A percentile compares a stretch with the other conserved stretches of the same genome.
These are phyloP conservation scores for Girardinichthys multiradiatus DNA, from an alignment of 2,113 vertebrate species.

Conservation along the genomic window DNA sequence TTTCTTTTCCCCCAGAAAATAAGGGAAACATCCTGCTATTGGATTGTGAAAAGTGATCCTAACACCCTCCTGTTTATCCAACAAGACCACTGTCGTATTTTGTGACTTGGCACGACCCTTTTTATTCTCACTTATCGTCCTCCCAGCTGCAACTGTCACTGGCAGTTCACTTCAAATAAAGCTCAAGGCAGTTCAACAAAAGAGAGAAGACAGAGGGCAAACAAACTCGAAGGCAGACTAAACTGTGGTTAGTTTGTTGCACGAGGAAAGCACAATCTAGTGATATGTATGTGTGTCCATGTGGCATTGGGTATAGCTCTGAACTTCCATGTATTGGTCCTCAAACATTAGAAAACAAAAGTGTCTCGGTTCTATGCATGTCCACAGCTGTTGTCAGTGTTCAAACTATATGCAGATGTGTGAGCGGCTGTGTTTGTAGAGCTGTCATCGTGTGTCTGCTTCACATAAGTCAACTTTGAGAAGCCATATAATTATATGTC, in stretches of 20 bases:
- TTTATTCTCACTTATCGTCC: constrained; percentile 57
- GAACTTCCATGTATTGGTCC: constrained; percentile 29
- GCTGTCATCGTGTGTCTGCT: constrained; percentile 30
- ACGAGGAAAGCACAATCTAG: constrained; percentile 52
- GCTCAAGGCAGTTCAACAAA: constrained; percentile 64
- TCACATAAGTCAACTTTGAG: constrained; percentile 33
- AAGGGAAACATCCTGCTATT: constrained; percentile 14
- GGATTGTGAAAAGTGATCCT: constrained; percentile 19
- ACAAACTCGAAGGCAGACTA: constrained; percentile 74
- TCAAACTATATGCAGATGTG: constrained; percentile 64
- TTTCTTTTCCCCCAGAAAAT: neutral
- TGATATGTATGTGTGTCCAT: constrained; percentile 38
- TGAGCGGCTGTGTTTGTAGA: constrained; percentile 51
- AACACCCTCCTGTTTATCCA: constrained; percentile 22
- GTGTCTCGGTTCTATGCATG: constrained; percentile 55
- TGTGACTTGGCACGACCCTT: constrained; percentile 41
- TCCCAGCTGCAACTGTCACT: constrained; percentile 68
- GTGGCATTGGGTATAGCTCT: constrained; percentile 24
- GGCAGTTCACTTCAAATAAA: constrained; percentile 69
- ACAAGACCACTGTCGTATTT: constrained; percentile 34
- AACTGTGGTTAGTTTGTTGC: constrained; percentile 68
- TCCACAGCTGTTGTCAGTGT: constrained; percentile 69
- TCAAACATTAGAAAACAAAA: constrained; percentile 75
- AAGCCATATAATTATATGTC: constrained; percentile 20
- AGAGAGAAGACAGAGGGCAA: constrained; percentile 70